Conservation (phyloP, 2,113 vertebrate genomes). For the Caranx melampygus region DNA sequence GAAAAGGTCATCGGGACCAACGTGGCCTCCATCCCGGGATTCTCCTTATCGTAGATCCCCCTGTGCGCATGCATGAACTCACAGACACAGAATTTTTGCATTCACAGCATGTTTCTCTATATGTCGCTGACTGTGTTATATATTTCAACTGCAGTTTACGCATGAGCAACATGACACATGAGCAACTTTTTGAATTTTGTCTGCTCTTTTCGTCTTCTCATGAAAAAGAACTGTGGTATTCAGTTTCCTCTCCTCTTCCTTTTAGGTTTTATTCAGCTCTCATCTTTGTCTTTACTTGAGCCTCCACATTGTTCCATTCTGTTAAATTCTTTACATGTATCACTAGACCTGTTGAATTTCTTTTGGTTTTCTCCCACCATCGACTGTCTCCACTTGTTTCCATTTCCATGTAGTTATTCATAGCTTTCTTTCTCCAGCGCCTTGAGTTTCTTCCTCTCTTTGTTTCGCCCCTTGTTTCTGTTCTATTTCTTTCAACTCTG, state of each 20-base stretch:
- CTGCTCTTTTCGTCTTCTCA: constrained; percentile 10
- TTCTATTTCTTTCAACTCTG: constrained; percentile 32
- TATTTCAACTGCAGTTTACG: neutral
- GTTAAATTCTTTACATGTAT: constrained; percentile 31
- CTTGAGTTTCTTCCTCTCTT: constrained; percentile 21
- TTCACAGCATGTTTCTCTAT: neutral
- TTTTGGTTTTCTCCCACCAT: constrained; percentile 58
- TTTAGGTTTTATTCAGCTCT: constrained; percentile 41
- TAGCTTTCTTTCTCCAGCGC: constrained; percentile 46
- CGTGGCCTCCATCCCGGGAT: constrained; percentile 13
- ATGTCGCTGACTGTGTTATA: neutral
- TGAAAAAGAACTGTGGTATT: constrained; percentile 3
- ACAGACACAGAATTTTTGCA: neutral
- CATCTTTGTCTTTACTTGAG: constrained; percentile 39
- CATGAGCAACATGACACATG: too few species aligned
- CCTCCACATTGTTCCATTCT: constrained; percentile 69
- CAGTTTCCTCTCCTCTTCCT: constrained; percentile 40
- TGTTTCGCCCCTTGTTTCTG: constrained; percentile 25
- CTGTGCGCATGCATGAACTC: neutral
- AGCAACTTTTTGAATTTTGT: neutral
- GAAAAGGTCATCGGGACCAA: constrained; percentile 34
- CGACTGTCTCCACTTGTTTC: constrained; percentile 64
- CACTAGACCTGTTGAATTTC: constrained; percentile 44
- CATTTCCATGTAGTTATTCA: constrained; percentile 69
- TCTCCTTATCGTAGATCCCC: constrained; percentile 8